Evolutionary conservation across 2,113 vertebrate species (phyloP).

Genomic region (Brienomyrus longianalis): DNA sequence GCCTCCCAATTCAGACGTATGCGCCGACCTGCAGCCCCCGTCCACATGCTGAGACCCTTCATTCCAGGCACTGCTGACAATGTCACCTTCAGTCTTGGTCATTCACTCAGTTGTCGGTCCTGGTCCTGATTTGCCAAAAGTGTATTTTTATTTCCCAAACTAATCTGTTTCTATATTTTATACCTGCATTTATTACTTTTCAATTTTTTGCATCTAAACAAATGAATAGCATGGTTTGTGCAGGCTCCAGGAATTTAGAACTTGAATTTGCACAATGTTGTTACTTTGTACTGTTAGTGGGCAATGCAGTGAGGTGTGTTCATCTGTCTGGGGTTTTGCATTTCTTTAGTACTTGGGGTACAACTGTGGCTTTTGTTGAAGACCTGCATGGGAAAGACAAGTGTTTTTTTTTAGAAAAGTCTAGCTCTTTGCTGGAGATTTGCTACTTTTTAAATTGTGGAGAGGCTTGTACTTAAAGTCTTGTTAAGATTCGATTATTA

Average conservation of each 20-base stretch:
- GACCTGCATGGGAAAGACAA: not conserved
- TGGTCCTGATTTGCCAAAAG: conserved; percentile 10
- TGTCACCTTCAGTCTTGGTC: not conserved
- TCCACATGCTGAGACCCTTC: not conserved
- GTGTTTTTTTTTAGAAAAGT: not conserved
- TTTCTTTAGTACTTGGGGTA: not conserved
- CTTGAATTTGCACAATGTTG: not conserved
- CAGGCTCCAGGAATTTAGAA: not conserved
- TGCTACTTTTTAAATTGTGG: not conserved
- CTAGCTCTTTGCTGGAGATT: not conserved
- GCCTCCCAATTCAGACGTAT: not conserved
- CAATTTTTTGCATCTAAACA: not conserved
- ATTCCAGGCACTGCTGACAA: not conserved
- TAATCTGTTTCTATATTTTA: conserved; percentile 11
- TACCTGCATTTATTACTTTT: conserved; percentile 2
- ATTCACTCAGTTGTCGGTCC: not conserved
- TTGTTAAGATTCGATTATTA: not conserved
- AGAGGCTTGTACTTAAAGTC: not conserved
- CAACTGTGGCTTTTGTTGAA: not conserved
- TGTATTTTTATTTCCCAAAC: not conserved
- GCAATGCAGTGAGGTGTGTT: conserved; percentile 3
- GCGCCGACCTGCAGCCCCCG: not conserved
- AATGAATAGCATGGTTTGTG: not conserved
- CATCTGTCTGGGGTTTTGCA: not conserved
- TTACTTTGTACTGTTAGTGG: not conserved